Evolutionary conservation across 2,797 vertebrate species (phyloP).

Genomic region (Babyrousa celebensis): DNA sequence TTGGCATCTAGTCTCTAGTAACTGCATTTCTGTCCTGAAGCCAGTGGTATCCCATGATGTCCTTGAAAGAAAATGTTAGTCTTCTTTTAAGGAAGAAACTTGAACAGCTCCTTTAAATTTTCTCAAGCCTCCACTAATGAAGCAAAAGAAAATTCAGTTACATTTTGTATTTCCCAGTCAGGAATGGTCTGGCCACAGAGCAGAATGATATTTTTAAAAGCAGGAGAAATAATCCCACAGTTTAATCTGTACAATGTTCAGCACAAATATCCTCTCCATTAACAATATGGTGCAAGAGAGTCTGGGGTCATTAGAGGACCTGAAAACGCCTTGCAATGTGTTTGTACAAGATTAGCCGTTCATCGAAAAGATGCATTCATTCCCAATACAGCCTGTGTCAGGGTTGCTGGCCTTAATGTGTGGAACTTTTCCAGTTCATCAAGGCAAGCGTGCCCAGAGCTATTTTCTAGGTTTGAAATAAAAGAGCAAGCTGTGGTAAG

Average conservation of each 20-base stretch:
- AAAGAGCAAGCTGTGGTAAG: constrained; percentile 76
- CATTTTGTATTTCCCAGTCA: constrained; percentile 70
- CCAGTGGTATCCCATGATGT: not conserved
- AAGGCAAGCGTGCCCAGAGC: constrained; percentile 80
- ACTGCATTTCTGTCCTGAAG: not conserved
- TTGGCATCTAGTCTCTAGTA: not conserved
- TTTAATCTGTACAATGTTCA: constrained; percentile 79
- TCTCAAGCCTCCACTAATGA: constrained; percentile 66
- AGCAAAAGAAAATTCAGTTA: constrained; percentile 59
- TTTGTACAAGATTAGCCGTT: constrained; percentile 83
- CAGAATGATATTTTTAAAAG: constrained; percentile 69
- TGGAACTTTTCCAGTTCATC: constrained; percentile 85
- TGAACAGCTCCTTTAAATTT: constrained; percentile 69
- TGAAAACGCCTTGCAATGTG: constrained; percentile 78
- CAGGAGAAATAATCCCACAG: constrained; percentile 75
- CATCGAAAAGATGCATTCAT: constrained; percentile 73
- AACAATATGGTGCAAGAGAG: constrained; percentile 82
- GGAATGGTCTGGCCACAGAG: constrained; percentile 58
- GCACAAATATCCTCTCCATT: constrained; percentile 79
- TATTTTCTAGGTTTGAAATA: constrained; percentile 82
- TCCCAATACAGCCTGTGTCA: constrained; percentile 58
- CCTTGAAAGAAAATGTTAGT: constrained; percentile 26
- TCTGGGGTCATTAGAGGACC: constrained; percentile 74
- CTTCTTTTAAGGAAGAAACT: constrained; percentile 50
- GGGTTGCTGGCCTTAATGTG: constrained; percentile 75